A percentile compares a stretch with the other conserved stretches of the same genome.
Conservation (phyloP, 2,113 vertebrate genomes). For the Pluvialis apricaria region DNA sequence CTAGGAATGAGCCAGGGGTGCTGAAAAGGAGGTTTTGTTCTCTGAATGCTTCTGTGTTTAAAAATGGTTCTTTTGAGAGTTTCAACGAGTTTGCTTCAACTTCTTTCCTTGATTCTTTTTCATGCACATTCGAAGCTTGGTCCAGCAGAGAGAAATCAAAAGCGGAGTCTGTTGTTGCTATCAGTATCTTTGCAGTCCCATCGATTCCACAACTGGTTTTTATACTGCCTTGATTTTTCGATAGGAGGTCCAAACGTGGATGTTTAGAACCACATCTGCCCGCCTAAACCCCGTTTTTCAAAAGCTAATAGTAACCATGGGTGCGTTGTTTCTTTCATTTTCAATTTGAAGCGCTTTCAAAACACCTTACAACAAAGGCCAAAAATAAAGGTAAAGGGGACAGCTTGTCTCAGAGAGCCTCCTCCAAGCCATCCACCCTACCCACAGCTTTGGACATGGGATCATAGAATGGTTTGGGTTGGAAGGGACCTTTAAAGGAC, state of each 20-base stretch:
- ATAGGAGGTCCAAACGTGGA: neutral
- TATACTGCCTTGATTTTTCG: neutral
- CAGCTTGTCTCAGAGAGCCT: neutral
- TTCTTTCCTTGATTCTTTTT: neutral
- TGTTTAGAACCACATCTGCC: neutral
- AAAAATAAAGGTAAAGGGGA: neutral
- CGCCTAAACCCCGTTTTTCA: neutral
- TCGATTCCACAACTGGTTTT: neutral
- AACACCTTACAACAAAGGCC: neutral
- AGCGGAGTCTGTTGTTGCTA: neutral
- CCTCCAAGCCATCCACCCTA: neutral
- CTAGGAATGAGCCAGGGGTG: neutral
- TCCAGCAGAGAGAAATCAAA: neutral
- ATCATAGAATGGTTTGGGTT: neutral
- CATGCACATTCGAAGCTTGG: neutral
- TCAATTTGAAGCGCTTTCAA: neutral
- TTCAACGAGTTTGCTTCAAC: neutral
- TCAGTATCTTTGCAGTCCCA: neutral
- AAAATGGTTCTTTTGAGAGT: neutral
- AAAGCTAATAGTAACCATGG: neutral
- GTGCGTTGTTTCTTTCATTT: neutral
- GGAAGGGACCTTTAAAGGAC: neutral
- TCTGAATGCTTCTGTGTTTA: neutral
- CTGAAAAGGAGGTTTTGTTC: slow-evolving; percentile 30
- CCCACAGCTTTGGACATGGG: neutral